A percentile compares a stretch with the other conserved stretches of the same genome.
Conservation (phyloP, 2,888 invertebrate species). For the Podabrus alpinus region DNA sequence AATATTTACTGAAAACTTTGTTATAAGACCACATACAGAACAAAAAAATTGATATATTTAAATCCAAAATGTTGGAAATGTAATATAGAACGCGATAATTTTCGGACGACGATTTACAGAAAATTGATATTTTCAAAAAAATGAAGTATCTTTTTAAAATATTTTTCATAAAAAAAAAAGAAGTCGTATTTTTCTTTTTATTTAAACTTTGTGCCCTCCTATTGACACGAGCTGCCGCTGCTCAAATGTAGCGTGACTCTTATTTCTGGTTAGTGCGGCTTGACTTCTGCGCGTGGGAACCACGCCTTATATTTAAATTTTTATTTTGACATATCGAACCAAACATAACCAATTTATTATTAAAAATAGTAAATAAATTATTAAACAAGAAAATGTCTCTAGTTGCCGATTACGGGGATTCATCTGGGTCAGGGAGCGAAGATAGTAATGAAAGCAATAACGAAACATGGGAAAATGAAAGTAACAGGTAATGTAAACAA, state of each 20-base stretch:
- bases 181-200: too few species aligned
- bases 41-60: too few species aligned
- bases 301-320: neutral
- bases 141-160: too few species aligned
- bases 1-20: too few species aligned
- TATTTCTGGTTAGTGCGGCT: neutral
- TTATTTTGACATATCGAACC: neutral
- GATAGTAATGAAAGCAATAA: constrained; percentile 19
- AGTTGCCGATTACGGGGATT: constrained; percentile 68
- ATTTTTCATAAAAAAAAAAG: too few species aligned
- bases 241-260: neutral
- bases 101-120: too few species aligned
- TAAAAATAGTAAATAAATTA: constrained; percentile 3
- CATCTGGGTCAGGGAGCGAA: constrained; percentile 60
- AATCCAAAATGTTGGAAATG: too few species aligned
- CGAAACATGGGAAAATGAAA: constrained; percentile 41
- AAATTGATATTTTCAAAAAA: too few species aligned
- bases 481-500: constrained; percentile 50
- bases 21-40: too few species aligned
- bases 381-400: constrained; percentile 57
- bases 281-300: neutral
- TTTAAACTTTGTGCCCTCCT: too few species aligned
- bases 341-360: neutral
- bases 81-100: too few species aligned
- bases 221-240: too few species aligned